Percentiles rank a stretch among this genome's conserved stretches.
Conservation (phyloP, 1,140 invertebrate genomes). For the Lepidurus packardi region DNA sequence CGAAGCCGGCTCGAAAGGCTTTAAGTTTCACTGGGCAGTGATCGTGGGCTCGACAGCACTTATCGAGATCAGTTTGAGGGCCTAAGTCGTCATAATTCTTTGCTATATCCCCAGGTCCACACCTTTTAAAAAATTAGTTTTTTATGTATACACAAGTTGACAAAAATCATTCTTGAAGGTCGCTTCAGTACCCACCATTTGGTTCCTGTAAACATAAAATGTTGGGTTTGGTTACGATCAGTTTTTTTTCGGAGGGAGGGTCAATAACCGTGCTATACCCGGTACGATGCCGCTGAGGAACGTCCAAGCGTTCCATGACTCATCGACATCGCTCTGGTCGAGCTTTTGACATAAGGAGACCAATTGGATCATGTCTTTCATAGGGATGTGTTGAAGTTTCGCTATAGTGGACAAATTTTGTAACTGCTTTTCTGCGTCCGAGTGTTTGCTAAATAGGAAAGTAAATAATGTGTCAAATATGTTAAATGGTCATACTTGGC, state of each 20-base stretch:
- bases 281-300: slow-evolving; percentile 68
- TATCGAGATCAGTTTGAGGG: slow-evolving; percentile 61
- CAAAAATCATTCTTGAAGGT: background rate
- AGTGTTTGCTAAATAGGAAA: slow-evolving; percentile 30
- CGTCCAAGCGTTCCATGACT: slow-evolving; percentile 22
- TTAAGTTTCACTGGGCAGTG: slow-evolving; percentile 68
- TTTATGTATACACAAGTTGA: background rate
- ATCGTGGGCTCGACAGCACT: slow-evolving; percentile 79
- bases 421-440: slow-evolving; percentile 33
- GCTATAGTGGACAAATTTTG: slow-evolving; percentile 33
- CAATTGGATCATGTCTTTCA: slow-evolving; percentile 37
- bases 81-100: slow-evolving; percentile 75
- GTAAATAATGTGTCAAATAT: slow-evolving; percentile 42
- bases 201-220: slow-evolving; percentile 57
- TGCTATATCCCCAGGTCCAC: slow-evolving; percentile 76
- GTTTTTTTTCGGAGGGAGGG: background rate
- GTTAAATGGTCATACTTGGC: slow-evolving; percentile 55
- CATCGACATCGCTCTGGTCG: slow-evolving; percentile 31
- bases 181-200: slow-evolving; percentile 56
- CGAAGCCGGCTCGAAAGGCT: slow-evolving; percentile 65
- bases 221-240: slow-evolving; percentile 28
- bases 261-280: slow-evolving; percentile 48
- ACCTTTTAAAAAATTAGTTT: slow-evolving; percentile 42
- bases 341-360: slow-evolving; percentile 39
- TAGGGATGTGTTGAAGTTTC: slow-evolving; percentile 36